These are phyloP conservation scores for Triplophysa bombifrons DNA, from an alignment of 2,797 vertebrate genomes.

Conservation along the genomic window DNA sequence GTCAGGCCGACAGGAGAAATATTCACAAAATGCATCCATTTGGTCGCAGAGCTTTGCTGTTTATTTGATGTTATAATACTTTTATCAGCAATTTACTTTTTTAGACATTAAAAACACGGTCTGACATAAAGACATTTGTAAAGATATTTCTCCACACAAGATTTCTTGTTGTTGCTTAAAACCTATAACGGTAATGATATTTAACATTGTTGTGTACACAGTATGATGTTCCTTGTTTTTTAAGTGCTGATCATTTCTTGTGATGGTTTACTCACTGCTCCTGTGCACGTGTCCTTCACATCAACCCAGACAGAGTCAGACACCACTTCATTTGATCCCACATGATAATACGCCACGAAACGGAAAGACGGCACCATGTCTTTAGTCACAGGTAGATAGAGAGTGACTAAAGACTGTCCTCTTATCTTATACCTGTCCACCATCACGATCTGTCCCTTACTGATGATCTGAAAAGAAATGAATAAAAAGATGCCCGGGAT, in stretches of 20 bases:
- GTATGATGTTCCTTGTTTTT: no score
- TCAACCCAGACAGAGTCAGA: conserved; percentile 82
- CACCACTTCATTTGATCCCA: conserved; percentile 67
- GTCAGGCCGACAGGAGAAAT: no score
- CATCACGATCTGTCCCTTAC: conserved; percentile 70
- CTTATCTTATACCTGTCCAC: conserved; percentile 56
- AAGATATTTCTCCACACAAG: no score
- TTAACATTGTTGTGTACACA: no score
- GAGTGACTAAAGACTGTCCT: conserved; percentile 69
- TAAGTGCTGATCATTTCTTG: conserved; percentile 70
- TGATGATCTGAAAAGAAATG: conserved; percentile 69
- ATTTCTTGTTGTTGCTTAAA: no score
- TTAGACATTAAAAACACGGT: no score
- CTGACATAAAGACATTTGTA: no score
- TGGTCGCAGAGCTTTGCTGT: no score
- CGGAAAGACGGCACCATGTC: conserved; percentile 79
- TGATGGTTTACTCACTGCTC: conserved; percentile 68
- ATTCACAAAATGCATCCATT: no score
- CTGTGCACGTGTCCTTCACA: conserved; percentile 80
- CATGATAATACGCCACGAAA: conserved; percentile 75
- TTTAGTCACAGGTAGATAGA: conserved; percentile 63
- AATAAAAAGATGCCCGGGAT: not conserved
- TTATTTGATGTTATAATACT: no score
- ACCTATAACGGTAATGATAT: no score
- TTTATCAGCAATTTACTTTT: no score